Evolutionary conservation across 2,797 vertebrate genomes (phyloP), one percentile per base, ranked within the genome.

Genomic region (Danio jaintianensis): DNA sequence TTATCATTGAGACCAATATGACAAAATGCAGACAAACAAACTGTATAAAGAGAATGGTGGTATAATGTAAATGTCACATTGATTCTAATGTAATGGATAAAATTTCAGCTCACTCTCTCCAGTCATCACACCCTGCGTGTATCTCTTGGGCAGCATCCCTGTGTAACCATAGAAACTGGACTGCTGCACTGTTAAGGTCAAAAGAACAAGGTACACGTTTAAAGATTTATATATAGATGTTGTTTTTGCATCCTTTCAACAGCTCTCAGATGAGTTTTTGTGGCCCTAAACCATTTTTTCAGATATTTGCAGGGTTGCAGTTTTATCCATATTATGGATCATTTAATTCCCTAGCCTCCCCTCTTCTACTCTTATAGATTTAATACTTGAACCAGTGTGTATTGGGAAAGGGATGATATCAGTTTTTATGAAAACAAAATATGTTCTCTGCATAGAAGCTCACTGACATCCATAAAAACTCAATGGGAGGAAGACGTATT

Each of bases 121-220:
- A 42, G 83, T 81, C 79, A 81, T 81, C 74, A 84, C 63, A 22
- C 79, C 75, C 64, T 85, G 81, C 53, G 84, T 85, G 81, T 83
- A 79, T 15, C 77, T 75, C 81, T 85, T 82, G 78, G 84, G 81
- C 67, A 83, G 62, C 78, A 82, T 85, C 22, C 81, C 81, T 22
- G 84, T 85, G 82, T 85, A 99, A 88, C 97, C 97, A 13, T 99
- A 99, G 95, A 98, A 99, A 93, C 97, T 99, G 86, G 97, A 98
- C 96, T 99, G 97, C 94, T 99, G 97, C 93, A 99, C 97, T 99
- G 95, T 82, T 89, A 80, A 87, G 70, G 82, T 52, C 75, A 78
- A 53, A 78, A 61, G 43, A 20, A 42, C 50, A 82, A 1, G 29
- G 29, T 29, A 29, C 29, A 4, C 0, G 6, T 67, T 67, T 48